Conservation (phyloP, 2,888 invertebrate genomes). For the Lepetodrilus schrolli region DNA sequence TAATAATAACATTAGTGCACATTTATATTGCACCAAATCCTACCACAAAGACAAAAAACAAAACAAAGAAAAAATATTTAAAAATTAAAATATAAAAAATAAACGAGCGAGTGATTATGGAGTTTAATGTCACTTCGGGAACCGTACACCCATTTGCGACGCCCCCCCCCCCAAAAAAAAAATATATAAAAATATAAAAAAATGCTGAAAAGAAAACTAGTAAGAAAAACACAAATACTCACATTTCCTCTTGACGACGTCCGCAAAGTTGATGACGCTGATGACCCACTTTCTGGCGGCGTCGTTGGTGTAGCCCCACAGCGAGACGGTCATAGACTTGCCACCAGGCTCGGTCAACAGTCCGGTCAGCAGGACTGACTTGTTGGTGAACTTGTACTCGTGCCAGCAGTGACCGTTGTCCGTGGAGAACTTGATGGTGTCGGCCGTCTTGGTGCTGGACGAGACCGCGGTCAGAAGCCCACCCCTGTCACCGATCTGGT, state of each 20-base stretch:
- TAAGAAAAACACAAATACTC: constrained; percentile 48
- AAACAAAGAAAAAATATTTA: neutral
- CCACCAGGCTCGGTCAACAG: constrained; percentile 73
- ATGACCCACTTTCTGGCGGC: constrained; percentile 66
- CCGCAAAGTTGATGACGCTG: constrained; percentile 68
- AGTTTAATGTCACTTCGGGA: no score
- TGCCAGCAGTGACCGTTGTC: constrained; percentile 75
- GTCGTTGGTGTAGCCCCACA: constrained; percentile 70
- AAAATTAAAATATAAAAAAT: neutral
- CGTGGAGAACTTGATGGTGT: constrained; percentile 71
- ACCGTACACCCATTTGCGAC: no score
- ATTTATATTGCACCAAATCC: no score
- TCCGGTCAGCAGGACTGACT: constrained; percentile 60
- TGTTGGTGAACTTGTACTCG: constrained; percentile 67
- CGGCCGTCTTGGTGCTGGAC: constrained; percentile 44
- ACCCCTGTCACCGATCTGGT: constrained; percentile 73
- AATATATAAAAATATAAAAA: no score
- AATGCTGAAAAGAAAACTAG: no score
- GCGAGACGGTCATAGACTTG: constrained; percentile 67
- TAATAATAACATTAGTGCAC: no score
- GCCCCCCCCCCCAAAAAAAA: no score
- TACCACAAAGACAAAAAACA: no score
- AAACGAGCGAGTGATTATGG: no score
- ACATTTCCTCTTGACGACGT: constrained; percentile 66
- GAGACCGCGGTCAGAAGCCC: constrained; percentile 72